Conservation (phyloP, 1,140 invertebrate genomes). For the Reticulitermes speratus region DNA sequence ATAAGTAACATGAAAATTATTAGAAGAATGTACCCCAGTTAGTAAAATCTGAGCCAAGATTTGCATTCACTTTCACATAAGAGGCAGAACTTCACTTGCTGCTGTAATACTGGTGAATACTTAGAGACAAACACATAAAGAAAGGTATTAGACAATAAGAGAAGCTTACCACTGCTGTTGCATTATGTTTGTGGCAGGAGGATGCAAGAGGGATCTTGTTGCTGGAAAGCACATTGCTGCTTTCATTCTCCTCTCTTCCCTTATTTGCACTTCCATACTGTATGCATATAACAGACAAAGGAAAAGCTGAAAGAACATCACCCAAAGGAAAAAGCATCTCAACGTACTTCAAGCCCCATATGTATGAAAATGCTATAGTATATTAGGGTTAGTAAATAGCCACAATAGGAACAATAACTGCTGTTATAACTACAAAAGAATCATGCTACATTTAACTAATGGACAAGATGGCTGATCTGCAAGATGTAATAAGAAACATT, state of each 20-base stretch:
- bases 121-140: too few species aligned
- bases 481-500: too few species aligned
- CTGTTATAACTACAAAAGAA: not conserved
- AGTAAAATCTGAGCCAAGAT: too few species aligned
- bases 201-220: not conserved
- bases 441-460: not conserved
- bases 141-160: not conserved
- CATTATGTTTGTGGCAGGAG: not conserved
- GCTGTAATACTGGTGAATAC: too few species aligned
- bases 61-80: too few species aligned
- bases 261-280: constrained; percentile 22
- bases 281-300: not conserved
- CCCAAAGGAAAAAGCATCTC: not conserved
- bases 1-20: too few species aligned
- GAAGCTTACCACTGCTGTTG: constrained; percentile 19
- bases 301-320: not conserved
- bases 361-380: not conserved
- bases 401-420: not conserved
- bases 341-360: not conserved
- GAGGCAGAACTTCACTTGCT: too few species aligned
- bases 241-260: not conserved
- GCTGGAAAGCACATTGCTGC: not conserved
- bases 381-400: not conserved
- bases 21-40: too few species aligned
- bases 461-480: too few species aligned